These are phyloP conservation scores for Garra rufa DNA, from an alignment of 2,113 vertebrate genomes.

Conservation along the genomic window DNA sequence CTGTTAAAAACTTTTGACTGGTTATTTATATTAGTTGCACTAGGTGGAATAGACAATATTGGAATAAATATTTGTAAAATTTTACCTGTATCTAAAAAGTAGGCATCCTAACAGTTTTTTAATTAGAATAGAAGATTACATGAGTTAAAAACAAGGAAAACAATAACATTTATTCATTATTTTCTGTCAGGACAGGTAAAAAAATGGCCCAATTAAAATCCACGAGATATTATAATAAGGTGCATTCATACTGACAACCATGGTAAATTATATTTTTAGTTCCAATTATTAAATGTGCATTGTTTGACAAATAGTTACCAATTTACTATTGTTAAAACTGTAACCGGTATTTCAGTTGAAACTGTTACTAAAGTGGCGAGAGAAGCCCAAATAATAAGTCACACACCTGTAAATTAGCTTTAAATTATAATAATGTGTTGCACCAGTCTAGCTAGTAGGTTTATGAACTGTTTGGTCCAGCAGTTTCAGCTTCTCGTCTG, in stretches of 20 bases:
- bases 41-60: no score
- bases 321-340: background rate
- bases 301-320: no score
- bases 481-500: constrained; percentile 48
- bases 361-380: background rate
- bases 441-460: background rate
- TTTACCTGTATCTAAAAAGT: background rate
- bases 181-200: background rate
- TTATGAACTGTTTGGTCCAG: constrained; percentile 64
- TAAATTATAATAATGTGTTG: background rate
- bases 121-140: background rate
- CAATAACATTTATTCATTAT: background rate
- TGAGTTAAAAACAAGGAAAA: background rate
- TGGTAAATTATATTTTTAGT: background rate
- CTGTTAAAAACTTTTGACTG: no score
- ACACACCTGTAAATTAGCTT: background rate
- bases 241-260: background rate
- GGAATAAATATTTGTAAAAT: background rate
- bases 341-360: background rate
- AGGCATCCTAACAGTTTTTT: background rate
- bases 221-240: background rate
- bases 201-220: background rate
- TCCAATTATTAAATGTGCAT: background rate
- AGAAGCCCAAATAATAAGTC: background rate
- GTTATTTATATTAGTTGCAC: no score